Evolutionary conservation across 2,113 vertebrate species (phyloP).

Genomic region (Colinus virginianus): DNA sequence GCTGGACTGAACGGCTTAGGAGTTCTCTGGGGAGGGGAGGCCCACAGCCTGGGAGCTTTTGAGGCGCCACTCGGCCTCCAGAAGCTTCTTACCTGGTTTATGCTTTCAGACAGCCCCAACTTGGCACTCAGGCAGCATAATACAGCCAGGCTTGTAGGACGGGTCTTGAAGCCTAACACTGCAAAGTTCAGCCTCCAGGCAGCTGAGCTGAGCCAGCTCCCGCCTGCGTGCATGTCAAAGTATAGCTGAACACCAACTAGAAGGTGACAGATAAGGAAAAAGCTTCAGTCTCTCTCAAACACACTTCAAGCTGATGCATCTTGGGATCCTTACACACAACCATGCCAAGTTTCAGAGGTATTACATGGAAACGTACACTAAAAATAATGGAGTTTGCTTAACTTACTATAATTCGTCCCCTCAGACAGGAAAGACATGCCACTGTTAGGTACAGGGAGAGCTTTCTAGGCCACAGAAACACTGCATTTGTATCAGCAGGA

Average conservation of each 20-base stretch:
- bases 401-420: not conserved
- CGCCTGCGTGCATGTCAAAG: not conserved
- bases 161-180: not conserved
- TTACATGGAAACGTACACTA: not conserved
- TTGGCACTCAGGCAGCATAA: not conserved
- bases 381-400: conserved; percentile 4
- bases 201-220: not conserved
- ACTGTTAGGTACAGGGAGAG: not conserved
- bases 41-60: not conserved
- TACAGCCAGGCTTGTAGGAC: conserved; percentile 5
- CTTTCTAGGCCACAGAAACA: not conserved
- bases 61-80: not conserved
- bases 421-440: not conserved
- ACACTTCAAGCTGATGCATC: not conserved
- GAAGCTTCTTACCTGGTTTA: conserved; percentile 26
- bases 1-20: not conserved
- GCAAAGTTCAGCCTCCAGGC: not conserved
- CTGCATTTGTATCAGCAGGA: not conserved
- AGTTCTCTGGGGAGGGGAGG: not conserved
- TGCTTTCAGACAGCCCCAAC: not conserved
- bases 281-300: not conserved
- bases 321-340: not conserved
- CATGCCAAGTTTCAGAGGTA: not conserved
- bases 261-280: not conserved
- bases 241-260: not conserved